Percentiles rank a stretch among this genome's conserved stretches.
These are phyloP conservation scores for Sylvicola cinctus DNA, from an alignment of 2,888 invertebrate genomes.

Conservation along the genomic window DNA sequence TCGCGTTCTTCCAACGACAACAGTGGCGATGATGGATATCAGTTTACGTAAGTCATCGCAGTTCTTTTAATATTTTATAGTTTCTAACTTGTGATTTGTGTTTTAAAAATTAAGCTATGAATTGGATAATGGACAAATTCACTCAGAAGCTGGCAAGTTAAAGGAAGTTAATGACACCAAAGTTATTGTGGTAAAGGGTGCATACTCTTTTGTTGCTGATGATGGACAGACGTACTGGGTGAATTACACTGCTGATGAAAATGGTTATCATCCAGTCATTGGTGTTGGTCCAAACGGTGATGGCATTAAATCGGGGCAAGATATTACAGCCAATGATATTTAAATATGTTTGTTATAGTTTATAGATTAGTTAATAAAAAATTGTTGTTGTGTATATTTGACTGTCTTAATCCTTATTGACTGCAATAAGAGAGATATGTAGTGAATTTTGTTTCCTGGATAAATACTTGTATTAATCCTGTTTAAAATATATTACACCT, in stretches of 20 bases:
- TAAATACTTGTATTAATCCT: too few species aligned
- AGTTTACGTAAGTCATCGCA: constrained; percentile 4
- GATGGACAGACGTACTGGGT: constrained; percentile 13
- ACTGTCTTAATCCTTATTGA: too few species aligned
- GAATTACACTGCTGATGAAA: constrained; percentile 15
- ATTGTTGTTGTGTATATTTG: too few species aligned
- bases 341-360: too few species aligned
- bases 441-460: too few species aligned
- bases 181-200: constrained; percentile 12
- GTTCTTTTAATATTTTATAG: neutral
- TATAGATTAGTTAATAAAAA: too few species aligned
- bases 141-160: constrained; percentile 6
- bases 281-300: constrained; percentile 8
- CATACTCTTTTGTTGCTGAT: constrained; percentile 12
- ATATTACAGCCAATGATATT: too few species aligned
- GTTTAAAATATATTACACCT: too few species aligned
- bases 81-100: neutral
- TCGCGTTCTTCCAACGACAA: constrained; percentile 4
- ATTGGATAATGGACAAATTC: constrained; percentile 8
- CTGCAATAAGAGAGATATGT: too few species aligned
- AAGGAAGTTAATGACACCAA: constrained; percentile 5
- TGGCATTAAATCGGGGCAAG: constrained; percentile 8
- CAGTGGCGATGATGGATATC: constrained; percentile 3
- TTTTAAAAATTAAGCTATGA: constrained; percentile 6
- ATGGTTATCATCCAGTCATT: constrained; percentile 8